Evolutionary conservation across 2,797 vertebrate species (phyloP), one percentile per base, ranked within the genome.

Genomic region (Pipistrellus pipistrellus): DNA sequence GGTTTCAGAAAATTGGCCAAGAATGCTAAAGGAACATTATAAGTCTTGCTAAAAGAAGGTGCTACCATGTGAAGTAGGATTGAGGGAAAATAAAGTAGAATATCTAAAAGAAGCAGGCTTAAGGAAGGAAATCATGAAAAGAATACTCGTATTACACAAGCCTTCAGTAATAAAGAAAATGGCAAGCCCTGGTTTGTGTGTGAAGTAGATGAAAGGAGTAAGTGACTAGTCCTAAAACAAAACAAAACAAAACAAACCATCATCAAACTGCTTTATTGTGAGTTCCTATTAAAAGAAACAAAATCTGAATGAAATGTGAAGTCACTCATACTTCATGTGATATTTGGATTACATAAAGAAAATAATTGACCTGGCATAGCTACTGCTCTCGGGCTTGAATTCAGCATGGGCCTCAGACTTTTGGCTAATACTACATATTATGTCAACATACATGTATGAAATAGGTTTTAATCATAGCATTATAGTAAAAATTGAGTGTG

Each of bases 381-480:
- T 64, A 66, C 13, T 76, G n/a, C 21, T 88, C 12, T 85, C 32
- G 94, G 48, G 44, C 17, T 84, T 69, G 73, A 92, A 73, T 66
- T 78, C 12, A 55, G 23, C 48, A 82, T 13, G 1, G 2, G 4
- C 8, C 23, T 44, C 76, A 86, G 81, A 69, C 82, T 20, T 68
- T 81, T 82, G 51, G 78, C n/a, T 57, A 66, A 71, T 30, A 76
- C 46, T 75, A 27, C 17, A 44, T 23, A 83, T 73, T 75, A 44
- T 62, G 11, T 90, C 23, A 93, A 76, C 6, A 21, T 23, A 55
- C 32, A 73, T 38, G 1, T 69, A 48, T 66, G n/a, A 95, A 77
- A 85, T 68, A 55, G 32, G 9, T 81, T 84, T 93, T 87, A 75
- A 57, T 85, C 38, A 88, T 85, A 66, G 59, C 25, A 51, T 11